A percentile compares a stretch with the other conserved stretches of the same genome.
These are phyloP conservation scores for Cichladusa arquata DNA, from an alignment of 2,113 vertebrate species.

Conservation along the genomic window DNA sequence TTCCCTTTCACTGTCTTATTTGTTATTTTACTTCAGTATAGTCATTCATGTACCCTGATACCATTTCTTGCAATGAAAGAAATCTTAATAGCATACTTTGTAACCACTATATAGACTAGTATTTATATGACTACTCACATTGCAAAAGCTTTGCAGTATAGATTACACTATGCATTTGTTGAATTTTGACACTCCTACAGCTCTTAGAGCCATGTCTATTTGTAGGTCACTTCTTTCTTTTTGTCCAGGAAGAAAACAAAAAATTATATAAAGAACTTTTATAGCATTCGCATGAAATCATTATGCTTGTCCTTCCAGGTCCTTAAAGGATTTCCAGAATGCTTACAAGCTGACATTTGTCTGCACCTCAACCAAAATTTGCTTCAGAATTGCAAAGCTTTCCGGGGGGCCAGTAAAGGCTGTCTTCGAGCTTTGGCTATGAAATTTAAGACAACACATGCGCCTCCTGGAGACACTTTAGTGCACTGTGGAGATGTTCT, in stretches of 20 bases:
- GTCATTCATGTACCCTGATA: background rate
- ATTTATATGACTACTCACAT: background rate
- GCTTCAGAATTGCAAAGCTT: conserved; percentile 93
- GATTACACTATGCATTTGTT: background rate
- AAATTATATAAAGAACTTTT: background rate
- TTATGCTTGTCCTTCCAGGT: conserved; percentile 80
- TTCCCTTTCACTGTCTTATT: background rate
- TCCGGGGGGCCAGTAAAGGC: conserved; percentile 93
- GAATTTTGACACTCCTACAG: background rate
- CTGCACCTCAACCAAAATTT: conserved; percentile 94
- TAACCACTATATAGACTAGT: background rate
- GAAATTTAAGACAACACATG: conserved; percentile 95
- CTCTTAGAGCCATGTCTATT: background rate
- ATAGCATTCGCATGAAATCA: conserved; percentile 47
- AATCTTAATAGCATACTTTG: background rate
- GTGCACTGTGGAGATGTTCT: conserved; percentile 94
- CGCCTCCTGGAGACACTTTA: conserved; percentile 95
- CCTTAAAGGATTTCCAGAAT: conserved; percentile 98
- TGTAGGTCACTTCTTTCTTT: background rate
- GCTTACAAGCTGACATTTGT: conserved; percentile 98
- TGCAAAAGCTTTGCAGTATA: conserved; percentile 14
- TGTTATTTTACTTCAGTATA: background rate
- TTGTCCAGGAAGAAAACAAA: conserved; percentile 17
- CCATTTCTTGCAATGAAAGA: background rate
- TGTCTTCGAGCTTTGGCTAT: conserved; percentile 96